Evolutionary conservation across 2,113 vertebrate species (phyloP), one percentile per base, ranked within the genome.

Genomic region (Epinephelus moara): DNA sequence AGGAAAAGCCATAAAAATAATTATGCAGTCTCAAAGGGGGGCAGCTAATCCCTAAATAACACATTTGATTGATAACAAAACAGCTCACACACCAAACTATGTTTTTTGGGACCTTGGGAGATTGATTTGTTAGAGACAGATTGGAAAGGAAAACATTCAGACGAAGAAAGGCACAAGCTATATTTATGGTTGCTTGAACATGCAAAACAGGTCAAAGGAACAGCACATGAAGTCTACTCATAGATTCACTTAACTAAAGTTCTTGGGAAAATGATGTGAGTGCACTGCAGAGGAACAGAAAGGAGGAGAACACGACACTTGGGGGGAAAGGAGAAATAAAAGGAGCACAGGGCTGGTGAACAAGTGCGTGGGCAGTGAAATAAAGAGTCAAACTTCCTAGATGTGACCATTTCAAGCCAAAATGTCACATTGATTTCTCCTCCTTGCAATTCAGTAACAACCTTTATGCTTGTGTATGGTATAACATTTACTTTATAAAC

Each of bases 341-440:
- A 66, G 53, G 6, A 47, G 42, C 33, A 47, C 13, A 50, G 47
- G 47, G 53, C 37, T 52, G 40, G 12, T 10, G 62, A 25, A 71
- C 17, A 62, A 56, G 45, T 14, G 69, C 1, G 50, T 47, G 67
- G 37, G 62, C 53, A 72, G 61, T 68, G 27, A 70, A 75, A 72
- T 25, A 19, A 76, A 68, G 40, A 59, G 12, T 18, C 4, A 23
- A 9, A 50, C 19, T 17, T 47, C 19, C 57, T 18, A 37, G 19
- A 61, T 49, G 25, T 15, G 42, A 60, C 42, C 17, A 61, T 77
- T 84, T 70, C 45, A 53, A 71, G 45, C 60, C 50, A 11, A n/a
- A 76, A 59, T 71, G 79, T 55, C 68, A 62, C 17, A 70, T 50
- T 68, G 79, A 77, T 83, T 90, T 80, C 14, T 68, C 55, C 30